phyloP scores from a whole-genome alignment of 23 tunicate genomes.

The Halocynthia aurantium region DNA sequence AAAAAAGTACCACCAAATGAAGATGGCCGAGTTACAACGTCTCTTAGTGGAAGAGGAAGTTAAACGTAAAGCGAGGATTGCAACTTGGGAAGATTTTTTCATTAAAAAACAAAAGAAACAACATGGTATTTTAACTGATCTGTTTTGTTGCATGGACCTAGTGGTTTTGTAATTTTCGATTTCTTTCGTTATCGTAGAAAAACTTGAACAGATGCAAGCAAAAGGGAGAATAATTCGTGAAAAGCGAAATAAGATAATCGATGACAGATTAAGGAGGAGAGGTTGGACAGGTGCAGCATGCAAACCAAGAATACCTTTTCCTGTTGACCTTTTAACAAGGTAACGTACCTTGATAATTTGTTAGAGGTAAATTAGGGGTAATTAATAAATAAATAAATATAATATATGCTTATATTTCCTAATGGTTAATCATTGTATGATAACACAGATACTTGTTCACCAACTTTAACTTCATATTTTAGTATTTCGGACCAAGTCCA shows the following conservation, averaged over 20 bases:
- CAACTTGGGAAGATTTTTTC: conserved; percentile 40
- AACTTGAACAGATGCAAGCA: conserved; percentile 5
- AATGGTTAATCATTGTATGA: no score
- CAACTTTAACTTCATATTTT: no score
- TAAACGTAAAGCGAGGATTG: conserved; percentile 22
- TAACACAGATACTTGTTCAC: no score
- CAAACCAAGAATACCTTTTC: background rate
- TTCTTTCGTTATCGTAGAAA: background rate
- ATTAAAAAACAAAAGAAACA: conserved; percentile 15
- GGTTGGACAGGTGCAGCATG: conserved; percentile 41
- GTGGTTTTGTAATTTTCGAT: background rate
- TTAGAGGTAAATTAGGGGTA: no score
- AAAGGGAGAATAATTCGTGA: conserved; percentile 24
- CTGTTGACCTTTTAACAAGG: no score
- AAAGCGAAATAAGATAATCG: conserved; percentile 7
- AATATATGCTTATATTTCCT: no score
- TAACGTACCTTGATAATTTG: no score
- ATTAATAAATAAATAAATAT: no score
- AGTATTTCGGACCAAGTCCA: no score
- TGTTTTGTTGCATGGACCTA: background rate
- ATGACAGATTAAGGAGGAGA: conserved; percentile 33
- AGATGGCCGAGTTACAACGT: conserved; percentile 31
- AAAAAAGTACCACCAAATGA: conserved; percentile 43
- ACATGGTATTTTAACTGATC: conserved; percentile 8
- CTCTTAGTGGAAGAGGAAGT: conserved; percentile 31